Evolutionary conservation across 2,113 vertebrate species (phyloP), one percentile per base, ranked within the genome.

Genomic region (Trogon surrucura): DNA sequence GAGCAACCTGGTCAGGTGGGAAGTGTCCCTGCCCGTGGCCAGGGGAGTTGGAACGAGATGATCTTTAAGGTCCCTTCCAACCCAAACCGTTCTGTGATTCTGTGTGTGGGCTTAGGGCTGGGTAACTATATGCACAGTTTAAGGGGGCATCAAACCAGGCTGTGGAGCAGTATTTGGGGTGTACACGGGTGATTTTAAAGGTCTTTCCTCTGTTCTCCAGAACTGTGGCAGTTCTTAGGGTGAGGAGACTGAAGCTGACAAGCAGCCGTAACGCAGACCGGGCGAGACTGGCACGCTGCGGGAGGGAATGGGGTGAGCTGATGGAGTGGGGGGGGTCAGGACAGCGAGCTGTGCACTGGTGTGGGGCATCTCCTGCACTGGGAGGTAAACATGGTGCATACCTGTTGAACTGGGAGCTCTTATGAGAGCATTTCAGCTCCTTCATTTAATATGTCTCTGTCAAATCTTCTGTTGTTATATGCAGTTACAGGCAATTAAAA

Each of bases 81-180:
- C 25, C 34, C 13, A 38, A 51, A 36, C 48, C 17, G 21, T 27
- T 34, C 65, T 47, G 13, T 67, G 44, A 67, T 60, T 62, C 36
- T 64, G 17, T 70, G 19, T 16, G 44, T 2, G 30, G 64, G 5
- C 8, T 17, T 22, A 7, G 41, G 75, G 41, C 38, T 75, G 84
- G 56, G 5, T 18, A n/a, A 19, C 45, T 13, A 3, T 16, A 4
- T 0, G 32, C 0, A 6, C 36, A 44, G 26, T 9, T n/a, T 8
- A 8, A 16, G 26, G 62, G 11, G 30, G 29, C n/a, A 57, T 6
- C 44, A 34, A 11, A 32, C 38, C 62, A 67, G 62, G 44, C 67
- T 64, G 53, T 56, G 69, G 48, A 64, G 62, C 54, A 65, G 64
- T 16, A 25, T 73, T 27, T 47, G 69, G 27, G 22, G 25, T 19